These are phyloP conservation scores for Monopis laevigella DNA, from an alignment of 2,888 invertebrate genomes.

Conservation along the genomic window DNA sequence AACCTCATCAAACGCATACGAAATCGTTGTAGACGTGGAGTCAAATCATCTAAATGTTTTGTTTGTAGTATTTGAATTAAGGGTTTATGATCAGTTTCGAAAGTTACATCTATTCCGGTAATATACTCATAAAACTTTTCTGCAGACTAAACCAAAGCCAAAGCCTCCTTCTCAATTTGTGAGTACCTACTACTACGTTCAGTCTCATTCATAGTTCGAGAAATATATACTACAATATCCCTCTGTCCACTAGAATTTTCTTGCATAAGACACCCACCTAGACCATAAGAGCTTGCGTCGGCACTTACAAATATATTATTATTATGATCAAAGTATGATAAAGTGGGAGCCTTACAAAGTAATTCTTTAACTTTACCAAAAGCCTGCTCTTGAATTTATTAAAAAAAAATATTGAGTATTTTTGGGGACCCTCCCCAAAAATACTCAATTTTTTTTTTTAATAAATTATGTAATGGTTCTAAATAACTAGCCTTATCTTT, in stretches of 20 bases:
- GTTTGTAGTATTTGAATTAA: constrained; percentile 16
- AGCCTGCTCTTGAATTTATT: constrained; percentile 1
- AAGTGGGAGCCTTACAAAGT: constrained; percentile 1
- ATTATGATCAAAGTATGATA: constrained; percentile 1
- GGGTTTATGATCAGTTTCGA: constrained; percentile 17
- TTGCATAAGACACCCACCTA: constrained; percentile 13
- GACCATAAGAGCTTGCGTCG: constrained; percentile 14
- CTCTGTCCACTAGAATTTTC: constrained; percentile 11
- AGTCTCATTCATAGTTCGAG: constrained; percentile 8
- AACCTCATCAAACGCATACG: constrained; percentile 21
- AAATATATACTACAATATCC: constrained; percentile 10
- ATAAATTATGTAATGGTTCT: constrained; percentile 8
- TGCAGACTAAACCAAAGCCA: constrained; percentile 12
- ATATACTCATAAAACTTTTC: constrained; percentile 11
- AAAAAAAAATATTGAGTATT: too few species aligned
- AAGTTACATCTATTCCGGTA: constrained; percentile 1
- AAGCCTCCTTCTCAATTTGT: constrained; percentile 13
- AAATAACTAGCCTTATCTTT: constrained; percentile 13
- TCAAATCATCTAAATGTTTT: constrained; percentile 16
- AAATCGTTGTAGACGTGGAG: constrained; percentile 17
- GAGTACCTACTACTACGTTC: constrained; percentile 9
- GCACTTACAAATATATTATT: constrained; percentile 11
- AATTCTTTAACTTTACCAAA: constrained; percentile 3
- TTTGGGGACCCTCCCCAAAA: too few species aligned
- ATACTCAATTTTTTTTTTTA: constrained; percentile 11